Percentiles rank a stretch among this genome's conserved stretches.
phyloP scores from a whole-genome alignment of 2,888 invertebrate species.

The Troides helena region DNA sequence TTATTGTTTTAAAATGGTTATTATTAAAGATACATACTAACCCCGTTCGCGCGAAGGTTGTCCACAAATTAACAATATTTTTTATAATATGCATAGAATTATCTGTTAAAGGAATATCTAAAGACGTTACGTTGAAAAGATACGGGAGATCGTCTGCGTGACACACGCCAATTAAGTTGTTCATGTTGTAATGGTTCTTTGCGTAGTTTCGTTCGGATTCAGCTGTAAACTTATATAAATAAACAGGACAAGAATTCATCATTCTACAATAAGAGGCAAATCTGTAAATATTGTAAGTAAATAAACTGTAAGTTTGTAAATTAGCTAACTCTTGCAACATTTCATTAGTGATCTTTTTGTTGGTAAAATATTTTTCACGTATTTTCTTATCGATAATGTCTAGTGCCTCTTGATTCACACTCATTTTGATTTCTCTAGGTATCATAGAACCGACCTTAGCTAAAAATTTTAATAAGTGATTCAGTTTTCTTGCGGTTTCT shows the following conservation, averaged over 20 bases:
- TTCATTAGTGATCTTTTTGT: constrained; percentile 47
- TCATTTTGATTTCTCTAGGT: constrained; percentile 66
- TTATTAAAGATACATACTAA: constrained; percentile 40
- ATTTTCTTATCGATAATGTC: constrained; percentile 52
- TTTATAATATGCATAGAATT: constrained; percentile 53
- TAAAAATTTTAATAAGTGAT: constrained; percentile 44
- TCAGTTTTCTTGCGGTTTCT: constrained; percentile 60
- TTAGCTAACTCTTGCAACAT: constrained; percentile 52
- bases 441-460: constrained; percentile 54
- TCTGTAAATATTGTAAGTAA: constrained; percentile 60
- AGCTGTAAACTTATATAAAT: constrained; percentile 61
- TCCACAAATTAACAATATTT: constrained; percentile 59
- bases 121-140: constrained; percentile 60
- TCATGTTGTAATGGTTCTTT: constrained; percentile 63
- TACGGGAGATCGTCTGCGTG: constrained; percentile 69
- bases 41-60: constrained; percentile 64
- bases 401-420: constrained; percentile 48
- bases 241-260: constrained; percentile 49
- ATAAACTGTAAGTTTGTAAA: constrained; percentile 60
- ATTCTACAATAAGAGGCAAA: constrained; percentile 57
- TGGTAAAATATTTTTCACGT: constrained; percentile 59
- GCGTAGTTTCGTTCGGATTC: constrained; percentile 67
- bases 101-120: constrained; percentile 60
- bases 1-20: not conserved
- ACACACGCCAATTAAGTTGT: constrained; percentile 59